phyloP scores from a whole-genome alignment of 2,113 vertebrate species.

The Lophotis ruficrista region DNA sequence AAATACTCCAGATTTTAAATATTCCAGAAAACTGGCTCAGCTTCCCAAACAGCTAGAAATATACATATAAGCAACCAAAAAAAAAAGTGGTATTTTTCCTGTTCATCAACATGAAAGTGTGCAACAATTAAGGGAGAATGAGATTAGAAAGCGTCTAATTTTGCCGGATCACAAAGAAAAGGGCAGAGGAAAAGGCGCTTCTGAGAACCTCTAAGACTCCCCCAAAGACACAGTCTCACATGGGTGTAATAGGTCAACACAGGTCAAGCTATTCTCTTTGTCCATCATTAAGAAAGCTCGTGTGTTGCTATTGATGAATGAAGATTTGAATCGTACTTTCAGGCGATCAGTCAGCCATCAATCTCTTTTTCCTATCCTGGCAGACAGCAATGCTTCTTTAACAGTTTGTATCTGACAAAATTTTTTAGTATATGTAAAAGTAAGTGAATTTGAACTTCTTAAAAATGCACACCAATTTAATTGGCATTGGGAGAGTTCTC shows the following conservation, averaged over 20 bases:
- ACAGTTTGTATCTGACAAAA: neutral
- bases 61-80: neutral
- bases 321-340: neutral
- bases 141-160: neutral
- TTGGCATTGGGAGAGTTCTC: neutral
- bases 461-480: neutral
- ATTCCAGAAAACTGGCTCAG: neutral
- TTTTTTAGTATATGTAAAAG: neutral
- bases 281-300: neutral
- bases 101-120: neutral
- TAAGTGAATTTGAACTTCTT: neutral
- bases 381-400: neutral
- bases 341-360: neutral
- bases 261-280: neutral
- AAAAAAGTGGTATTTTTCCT: neutral
- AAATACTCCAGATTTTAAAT: neutral
- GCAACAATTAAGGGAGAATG: neutral
- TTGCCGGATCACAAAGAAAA: neutral
- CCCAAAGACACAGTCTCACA: neutral
- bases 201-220: neutral
- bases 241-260: neutral
- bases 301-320: neutral
- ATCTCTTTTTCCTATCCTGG: neutral
- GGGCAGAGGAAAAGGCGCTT: neutral
- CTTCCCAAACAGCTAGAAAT: neutral